phyloP scores from a whole-genome alignment of 1,140 invertebrate species.

The Procambarus virginalis region DNA sequence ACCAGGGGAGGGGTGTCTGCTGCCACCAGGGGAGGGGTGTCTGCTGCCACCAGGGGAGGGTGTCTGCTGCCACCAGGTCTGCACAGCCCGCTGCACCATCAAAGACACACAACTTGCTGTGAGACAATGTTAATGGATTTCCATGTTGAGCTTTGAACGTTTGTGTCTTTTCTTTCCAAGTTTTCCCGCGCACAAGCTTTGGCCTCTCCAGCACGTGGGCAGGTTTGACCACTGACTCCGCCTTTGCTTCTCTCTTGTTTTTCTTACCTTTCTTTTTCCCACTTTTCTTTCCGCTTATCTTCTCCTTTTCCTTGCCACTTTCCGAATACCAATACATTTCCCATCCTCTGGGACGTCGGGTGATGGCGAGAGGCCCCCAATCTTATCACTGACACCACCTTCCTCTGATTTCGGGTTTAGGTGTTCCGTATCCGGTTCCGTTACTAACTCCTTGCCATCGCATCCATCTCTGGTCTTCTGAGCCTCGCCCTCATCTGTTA shows the following conservation, averaged over 20 bases:
- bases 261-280: slow-evolving; percentile 62
- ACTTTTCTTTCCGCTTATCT: slow-evolving; percentile 42
- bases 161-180: slow-evolving; percentile 45
- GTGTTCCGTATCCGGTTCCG: not conserved
- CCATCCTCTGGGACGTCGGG: slow-evolving; percentile 21
- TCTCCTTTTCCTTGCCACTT: slow-evolving; percentile 54
- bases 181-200: slow-evolving; percentile 48
- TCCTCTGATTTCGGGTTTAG: not conserved
- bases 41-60: slow-evolving; percentile 4
- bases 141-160: slow-evolving; percentile 25
- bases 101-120: slow-evolving; percentile 45
- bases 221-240: slow-evolving; percentile 4
- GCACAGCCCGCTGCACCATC: slow-evolving; percentile 42
- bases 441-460: slow-evolving; percentile 9
- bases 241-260: slow-evolving; percentile 45
- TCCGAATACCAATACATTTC: slow-evolving; percentile 49
- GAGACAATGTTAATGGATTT: slow-evolving; percentile 17
- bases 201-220: slow-evolving; percentile 16
- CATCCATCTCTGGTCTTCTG: not conserved
- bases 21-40: not conserved
- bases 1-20: not conserved
- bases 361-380: slow-evolving; percentile 27
- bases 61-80: slow-evolving; percentile 45
- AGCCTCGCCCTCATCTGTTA: not conserved
- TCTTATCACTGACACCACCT: not conserved